Conservation (phyloP, 2,797 vertebrate species). For the Neoniphon sammara region DNA sequence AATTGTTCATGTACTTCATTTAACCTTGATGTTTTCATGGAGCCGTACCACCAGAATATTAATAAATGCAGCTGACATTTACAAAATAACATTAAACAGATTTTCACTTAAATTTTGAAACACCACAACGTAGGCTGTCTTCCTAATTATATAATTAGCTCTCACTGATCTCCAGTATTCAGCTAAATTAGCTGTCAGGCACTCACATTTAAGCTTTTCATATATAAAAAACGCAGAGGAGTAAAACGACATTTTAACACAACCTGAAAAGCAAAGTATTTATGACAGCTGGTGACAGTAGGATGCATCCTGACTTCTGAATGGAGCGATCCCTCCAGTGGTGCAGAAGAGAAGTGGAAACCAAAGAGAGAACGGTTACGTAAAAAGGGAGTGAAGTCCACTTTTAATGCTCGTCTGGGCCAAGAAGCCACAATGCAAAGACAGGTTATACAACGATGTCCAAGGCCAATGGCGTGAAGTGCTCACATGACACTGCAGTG, state of each 20-base stretch:
- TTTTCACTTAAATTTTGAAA: conserved; percentile 1
- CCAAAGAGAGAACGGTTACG: conserved; percentile 52
- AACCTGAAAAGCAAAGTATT: conserved; percentile 10
- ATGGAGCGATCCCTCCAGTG: conserved; percentile 21
- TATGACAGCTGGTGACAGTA: conserved; percentile 21
- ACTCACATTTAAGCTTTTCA: conserved; percentile 16
- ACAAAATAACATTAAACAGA: conserved; percentile 10
- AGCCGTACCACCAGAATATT: not conserved
- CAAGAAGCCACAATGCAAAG: conserved; percentile 57
- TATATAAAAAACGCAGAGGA: conserved; percentile 5
- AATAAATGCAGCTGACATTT: conserved; percentile 35
- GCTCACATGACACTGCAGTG: conserved; percentile 43
- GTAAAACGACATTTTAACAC: conserved; percentile 7
- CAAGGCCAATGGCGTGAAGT: conserved; percentile 60
- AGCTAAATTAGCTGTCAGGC: not conserved
- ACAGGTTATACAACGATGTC: conserved; percentile 74
- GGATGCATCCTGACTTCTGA: conserved; percentile 18
- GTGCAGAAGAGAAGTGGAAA: conserved; percentile 40
- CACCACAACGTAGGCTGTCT: no score
- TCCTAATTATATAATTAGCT: conserved; percentile 1
- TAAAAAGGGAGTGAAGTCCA: conserved; percentile 70
- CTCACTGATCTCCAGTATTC: conserved; percentile 2
- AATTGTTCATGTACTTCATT: conserved; percentile 2
- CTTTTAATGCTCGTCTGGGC: conserved; percentile 41
- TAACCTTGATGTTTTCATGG: conserved; percentile 19